Evolutionary conservation across 2,888 invertebrate genomes (phyloP), one percentile per base, ranked within the genome.

Genomic region (Athalia circularis): DNA sequence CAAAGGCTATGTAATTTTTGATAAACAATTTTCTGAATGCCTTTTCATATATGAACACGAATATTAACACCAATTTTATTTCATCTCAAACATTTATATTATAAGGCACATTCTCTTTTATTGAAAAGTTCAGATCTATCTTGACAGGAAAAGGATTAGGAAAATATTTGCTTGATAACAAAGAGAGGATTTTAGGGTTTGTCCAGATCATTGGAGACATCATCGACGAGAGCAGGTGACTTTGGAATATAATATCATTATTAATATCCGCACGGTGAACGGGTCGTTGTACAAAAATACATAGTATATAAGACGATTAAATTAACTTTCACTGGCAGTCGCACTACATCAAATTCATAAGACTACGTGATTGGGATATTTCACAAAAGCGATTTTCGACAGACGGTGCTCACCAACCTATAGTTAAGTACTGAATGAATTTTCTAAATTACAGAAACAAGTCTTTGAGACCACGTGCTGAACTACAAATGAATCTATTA

Each of bases 161-260:
- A 45, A 64, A 64, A 9, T 64, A 5, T 47, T 8, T 65, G n/a
- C 1, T 64, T n/a, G 43, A 48, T 47, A 29, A 65, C 47, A 6
- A 47, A 65, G 48, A 65, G 45, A 45, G n/a, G 5, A 47, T 29
- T 2, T 29, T 29, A 29, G 29, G 29, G 29, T 29, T 29, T 29
- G 29, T 29, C 29, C 29, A 29, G 29, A 29, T 29, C 1, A 29
- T 29, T 29, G 29, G 29, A 29, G 29, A 29, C 2, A 29, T 29
- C 29, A 29, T 29, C 29, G 29, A 29, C 29, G 29, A 29, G 1
- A 29, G 29, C 29, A 29, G 0, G n/a, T 29, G 29, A 29, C 13
- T 5, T 50, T 68, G 6, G 54, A 68, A 68, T 54, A 54, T 68
- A 68, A 68, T 68, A 68, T 68, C 68, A 68, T 52, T 68, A n/a